Evolutionary conservation across 2,888 invertebrate species (phyloP).

Genomic region (Chrysolina haemoptera): DNA sequence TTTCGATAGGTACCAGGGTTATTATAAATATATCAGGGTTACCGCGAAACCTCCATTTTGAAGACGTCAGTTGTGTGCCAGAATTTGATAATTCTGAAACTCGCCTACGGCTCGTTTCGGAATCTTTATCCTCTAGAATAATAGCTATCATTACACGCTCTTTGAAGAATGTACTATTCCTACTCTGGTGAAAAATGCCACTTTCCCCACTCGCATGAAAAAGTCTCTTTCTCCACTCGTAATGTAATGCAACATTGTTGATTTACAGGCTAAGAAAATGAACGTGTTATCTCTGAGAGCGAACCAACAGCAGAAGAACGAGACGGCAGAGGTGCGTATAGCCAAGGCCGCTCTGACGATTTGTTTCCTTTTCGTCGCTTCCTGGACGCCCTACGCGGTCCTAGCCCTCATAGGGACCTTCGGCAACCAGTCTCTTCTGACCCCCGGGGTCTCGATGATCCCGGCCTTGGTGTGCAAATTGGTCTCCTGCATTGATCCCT

Average conservation of each 20-base stretch:
- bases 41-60: too few species aligned
- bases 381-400: constrained; percentile 93
- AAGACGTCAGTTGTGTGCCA: too few species aligned
- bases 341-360: constrained; percentile 92
- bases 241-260: neutral
- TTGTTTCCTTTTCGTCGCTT: constrained; percentile 86
- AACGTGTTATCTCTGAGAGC: constrained; percentile 87
- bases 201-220: too few species aligned
- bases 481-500: constrained; percentile 93
- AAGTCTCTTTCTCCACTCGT: too few species aligned
- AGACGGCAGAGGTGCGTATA: constrained; percentile 87
- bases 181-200: too few species aligned
- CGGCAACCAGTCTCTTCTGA: constrained; percentile 81
- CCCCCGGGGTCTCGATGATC: constrained; percentile 87
- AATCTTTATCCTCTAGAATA: too few species aligned
- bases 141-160: too few species aligned
- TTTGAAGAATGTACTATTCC: too few species aligned
- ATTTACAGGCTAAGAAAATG: constrained; percentile 86
- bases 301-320: constrained; percentile 77
- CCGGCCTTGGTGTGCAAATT: constrained; percentile 90
- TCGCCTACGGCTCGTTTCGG: too few species aligned
- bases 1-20: too few species aligned
- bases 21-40: too few species aligned
- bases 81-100: too few species aligned
- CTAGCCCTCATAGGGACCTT: constrained; percentile 87